Evolutionary conservation across 2,888 invertebrate species (phyloP).

Genomic region (Dicyrtomina minuta): DNA sequence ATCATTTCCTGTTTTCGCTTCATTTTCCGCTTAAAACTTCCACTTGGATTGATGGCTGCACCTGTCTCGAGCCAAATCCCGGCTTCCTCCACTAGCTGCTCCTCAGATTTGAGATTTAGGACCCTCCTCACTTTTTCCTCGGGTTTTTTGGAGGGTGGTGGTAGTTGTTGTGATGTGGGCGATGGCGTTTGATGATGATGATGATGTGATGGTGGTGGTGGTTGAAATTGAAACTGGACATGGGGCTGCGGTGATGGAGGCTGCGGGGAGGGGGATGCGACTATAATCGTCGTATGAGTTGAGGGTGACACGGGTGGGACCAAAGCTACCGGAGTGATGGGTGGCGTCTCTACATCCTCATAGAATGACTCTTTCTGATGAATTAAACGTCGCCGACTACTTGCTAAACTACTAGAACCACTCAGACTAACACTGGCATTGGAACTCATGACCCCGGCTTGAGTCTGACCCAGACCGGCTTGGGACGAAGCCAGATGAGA

Average conservation of each 20-base stretch:
- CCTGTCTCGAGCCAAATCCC: constrained; percentile 33
- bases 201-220: too few relatives aligned
- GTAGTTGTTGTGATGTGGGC: too few relatives aligned
- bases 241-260: not conserved
- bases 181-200: not conserved
- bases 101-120: constrained; percentile 31
- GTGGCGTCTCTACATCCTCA: constrained; percentile 18
- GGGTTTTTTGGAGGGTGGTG: constrained; percentile 6
- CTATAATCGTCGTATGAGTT: not conserved
- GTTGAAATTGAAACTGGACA: not conserved
- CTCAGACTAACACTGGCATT: not conserved
- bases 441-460: too few relatives aligned
- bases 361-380: constrained; percentile 35
- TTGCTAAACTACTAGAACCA: not conserved
- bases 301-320: not conserved
- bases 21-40: constrained; percentile 32
- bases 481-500: not conserved
- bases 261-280: not conserved
- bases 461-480: too few relatives aligned
- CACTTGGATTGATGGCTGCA: constrained; percentile 28
- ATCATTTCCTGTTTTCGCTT: constrained; percentile 20
- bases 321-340: constrained; percentile 1
- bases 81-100: constrained; percentile 32
- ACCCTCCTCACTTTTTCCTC: constrained; percentile 28
- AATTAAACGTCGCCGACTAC: constrained; percentile 5